Evolutionary conservation across 2,797 vertebrate species (phyloP).

Genomic region (Hyperoplus immaculatus): DNA sequence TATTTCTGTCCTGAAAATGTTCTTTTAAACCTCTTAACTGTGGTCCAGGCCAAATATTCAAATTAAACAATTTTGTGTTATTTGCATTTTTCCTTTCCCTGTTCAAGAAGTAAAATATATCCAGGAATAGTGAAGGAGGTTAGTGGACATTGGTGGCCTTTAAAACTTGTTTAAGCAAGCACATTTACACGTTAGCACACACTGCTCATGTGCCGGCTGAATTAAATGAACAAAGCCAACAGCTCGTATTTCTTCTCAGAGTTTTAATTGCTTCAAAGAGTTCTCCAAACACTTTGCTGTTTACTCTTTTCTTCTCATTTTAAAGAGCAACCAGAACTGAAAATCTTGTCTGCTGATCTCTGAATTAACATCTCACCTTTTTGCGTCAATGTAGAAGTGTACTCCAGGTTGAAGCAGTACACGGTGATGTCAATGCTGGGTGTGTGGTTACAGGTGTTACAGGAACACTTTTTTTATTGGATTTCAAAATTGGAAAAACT

Average conservation of each 20-base stretch:
- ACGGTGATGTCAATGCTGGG: not conserved
- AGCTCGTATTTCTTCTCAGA: not conserved
- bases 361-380: not conserved
- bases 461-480: not conserved
- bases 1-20: constrained; percentile 5
- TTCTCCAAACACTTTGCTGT: not conserved
- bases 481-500: too few relatives aligned
- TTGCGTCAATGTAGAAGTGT: not conserved
- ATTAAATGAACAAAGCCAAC: not conserved
- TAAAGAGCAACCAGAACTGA: not conserved
- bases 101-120: constrained; percentile 2
- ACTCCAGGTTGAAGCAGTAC: not conserved
- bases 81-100: not conserved
- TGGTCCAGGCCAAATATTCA: not conserved
- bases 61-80: not conserved
- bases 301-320: not conserved
- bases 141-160: not conserved
- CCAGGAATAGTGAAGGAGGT: not conserved
- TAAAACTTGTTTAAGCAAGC: not conserved
- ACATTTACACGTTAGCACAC: not conserved
- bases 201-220: too few relatives aligned
- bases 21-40: constrained; percentile 2
- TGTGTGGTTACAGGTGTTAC: not conserved
- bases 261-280: not conserved
- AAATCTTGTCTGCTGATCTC: not conserved